phyloP scores from a whole-genome alignment of 2,113 vertebrate genomes.

The Festucalex cinctus region DNA sequence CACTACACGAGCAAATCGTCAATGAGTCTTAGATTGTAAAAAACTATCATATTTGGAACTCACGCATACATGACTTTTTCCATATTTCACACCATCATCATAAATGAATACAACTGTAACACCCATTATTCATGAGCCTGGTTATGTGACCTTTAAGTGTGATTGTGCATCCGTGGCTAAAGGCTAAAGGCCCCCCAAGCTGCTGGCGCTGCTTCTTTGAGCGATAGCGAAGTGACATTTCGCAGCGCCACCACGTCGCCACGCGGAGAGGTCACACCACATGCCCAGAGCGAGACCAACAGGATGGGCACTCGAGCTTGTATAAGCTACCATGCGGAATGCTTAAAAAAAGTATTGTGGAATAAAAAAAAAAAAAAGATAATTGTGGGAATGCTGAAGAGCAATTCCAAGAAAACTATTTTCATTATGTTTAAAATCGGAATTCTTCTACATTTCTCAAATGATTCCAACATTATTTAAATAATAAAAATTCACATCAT shows the following conservation, averaged over 20 bases:
- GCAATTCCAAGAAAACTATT: too few species aligned
- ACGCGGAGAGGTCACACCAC: conserved; percentile 46
- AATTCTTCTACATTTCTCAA: too few species aligned
- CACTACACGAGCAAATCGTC: too few species aligned
- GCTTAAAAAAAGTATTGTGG: too few species aligned
- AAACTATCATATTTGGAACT: too few species aligned
- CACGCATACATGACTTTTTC: too few species aligned
- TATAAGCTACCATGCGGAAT: conserved; percentile 5
- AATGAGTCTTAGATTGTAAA: too few species aligned
- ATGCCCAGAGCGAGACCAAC: conserved; percentile 23
- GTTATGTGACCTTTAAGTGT: conserved; percentile 56
- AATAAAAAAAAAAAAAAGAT: neutral
- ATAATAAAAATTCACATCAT: too few species aligned
- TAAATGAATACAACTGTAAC: conserved; percentile 11
- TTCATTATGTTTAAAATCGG: too few species aligned
- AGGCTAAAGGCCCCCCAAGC: conserved; percentile 34
- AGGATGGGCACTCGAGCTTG: neutral
- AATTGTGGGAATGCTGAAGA: too few species aligned
- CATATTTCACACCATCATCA: neutral
- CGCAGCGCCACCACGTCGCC: conserved; percentile 47
- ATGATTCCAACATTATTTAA: too few species aligned
- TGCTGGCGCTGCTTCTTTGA: conserved; percentile 35
- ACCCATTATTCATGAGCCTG: conserved; percentile 23
- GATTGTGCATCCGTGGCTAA: conserved; percentile 24
- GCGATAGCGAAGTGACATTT: conserved; percentile 62